These are phyloP conservation scores for Archips xylosteana DNA, from an alignment of 2,888 invertebrate genomes.

Conservation along the genomic window DNA sequence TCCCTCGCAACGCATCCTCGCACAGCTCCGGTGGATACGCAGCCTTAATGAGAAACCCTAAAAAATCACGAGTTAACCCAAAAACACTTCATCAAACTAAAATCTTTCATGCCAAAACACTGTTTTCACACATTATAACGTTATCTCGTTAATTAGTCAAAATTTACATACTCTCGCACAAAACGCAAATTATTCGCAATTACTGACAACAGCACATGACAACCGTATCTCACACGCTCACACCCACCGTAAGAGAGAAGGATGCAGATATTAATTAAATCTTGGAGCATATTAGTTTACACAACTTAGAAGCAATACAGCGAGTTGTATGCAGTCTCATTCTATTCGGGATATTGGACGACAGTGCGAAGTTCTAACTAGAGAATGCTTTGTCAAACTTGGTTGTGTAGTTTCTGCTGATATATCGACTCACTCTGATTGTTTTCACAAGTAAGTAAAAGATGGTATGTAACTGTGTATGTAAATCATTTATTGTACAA, in stretches of 20 bases:
- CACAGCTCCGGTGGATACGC: no score
- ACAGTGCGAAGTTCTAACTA: slow-evolving; percentile 16
- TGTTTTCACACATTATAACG: background rate
- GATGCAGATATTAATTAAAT: slow-evolving; percentile 16
- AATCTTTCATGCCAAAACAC: background rate
- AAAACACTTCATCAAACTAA: no score
- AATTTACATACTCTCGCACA: slow-evolving; percentile 6
- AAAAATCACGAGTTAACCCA: no score
- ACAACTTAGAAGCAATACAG: slow-evolving; percentile 6
- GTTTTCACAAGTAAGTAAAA: background rate
- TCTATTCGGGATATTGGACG: slow-evolving; percentile 16
- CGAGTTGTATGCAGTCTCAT: background rate
- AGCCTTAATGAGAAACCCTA: no score
- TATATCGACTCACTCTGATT: background rate
- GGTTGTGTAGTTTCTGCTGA: slow-evolving; percentile 42
- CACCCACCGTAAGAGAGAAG: background rate
- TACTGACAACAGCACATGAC: slow-evolving; percentile 10
- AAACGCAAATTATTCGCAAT: slow-evolving; percentile 17
- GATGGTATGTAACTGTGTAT: background rate
- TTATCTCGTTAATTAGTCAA: background rate
- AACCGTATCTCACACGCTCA: background rate
- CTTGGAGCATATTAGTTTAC: slow-evolving; percentile 11
- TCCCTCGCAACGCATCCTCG: no score
- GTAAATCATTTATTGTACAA: no score
- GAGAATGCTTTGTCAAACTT: slow-evolving; percentile 44